Base-by-base conservation (phyloP, 2,113 vertebrate genomes). In the Phaetusa simplex region DNA sequence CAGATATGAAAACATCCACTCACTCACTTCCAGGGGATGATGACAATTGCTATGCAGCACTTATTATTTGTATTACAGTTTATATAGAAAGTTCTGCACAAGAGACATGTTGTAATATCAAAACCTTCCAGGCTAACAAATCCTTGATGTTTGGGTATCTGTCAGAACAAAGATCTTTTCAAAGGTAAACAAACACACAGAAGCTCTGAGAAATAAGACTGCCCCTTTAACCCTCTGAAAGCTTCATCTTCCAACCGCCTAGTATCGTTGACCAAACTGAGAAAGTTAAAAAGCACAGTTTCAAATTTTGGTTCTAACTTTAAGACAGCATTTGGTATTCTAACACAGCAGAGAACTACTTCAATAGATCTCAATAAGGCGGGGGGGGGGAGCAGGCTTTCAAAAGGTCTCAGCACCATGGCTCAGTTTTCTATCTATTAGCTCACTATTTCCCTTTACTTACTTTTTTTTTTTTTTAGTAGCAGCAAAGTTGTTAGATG, bases 261-360 rank as follows among this genome's bases (percentile, higher is more conserved):
- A 62, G 9, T 24, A 70, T 29, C 14, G 62, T 1, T 19, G 22
- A 87, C 19, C 30, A 64, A 88, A 72, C 11, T 1, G 2, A 86
- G 38, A 66, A 65, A 70, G 29, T 40, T 52, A 64, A 86, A 88
- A 86, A 34, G 82, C 55, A 49, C 1, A 72, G 89, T 94, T 95
- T 95, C 72, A 85, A 90, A 96, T 96, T 85, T 89, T 91, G 65
- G 49, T 90, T 97, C 88, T 93, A 86, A 93, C 79, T 84, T 93
- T 55, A n/a, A 62, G 26, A 42, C 12, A 43, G 27, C 47, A 21
- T 82, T 69, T 49, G 22, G 13, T 30, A 78, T 40, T 82, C 21
- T 61, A 88, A 67, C 12, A 78, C 40, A 82, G 43, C 40, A 77
- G 5, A 77, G 22, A 90, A 76, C 8, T 1, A 40, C 34, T 86